Conservation (phyloP, 2,888 invertebrate genomes). For the Melieria crassipennis region DNA sequence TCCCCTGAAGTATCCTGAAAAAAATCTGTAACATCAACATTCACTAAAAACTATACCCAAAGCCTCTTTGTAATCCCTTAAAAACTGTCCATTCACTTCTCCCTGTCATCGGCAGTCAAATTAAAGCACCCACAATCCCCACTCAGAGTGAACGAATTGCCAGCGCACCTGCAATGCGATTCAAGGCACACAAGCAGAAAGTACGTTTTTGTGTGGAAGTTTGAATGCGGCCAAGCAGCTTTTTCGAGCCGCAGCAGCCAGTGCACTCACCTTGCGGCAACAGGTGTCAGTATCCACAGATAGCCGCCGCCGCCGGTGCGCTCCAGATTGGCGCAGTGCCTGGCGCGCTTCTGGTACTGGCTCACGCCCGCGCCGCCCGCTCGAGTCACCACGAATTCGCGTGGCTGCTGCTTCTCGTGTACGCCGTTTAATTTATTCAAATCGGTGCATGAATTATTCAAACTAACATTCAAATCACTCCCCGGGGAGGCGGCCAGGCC, state of each 20-base stretch:
- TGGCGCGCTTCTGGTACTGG: slow-evolving; percentile 30
- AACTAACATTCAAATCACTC: slow-evolving; percentile 54
- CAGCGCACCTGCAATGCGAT: too few species aligned
- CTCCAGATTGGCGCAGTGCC: slow-evolving; percentile 24
- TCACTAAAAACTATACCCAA: too few species aligned
- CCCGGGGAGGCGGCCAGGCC: slow-evolving; percentile 42
- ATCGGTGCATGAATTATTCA: slow-evolving; percentile 49
- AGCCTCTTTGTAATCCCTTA: too few species aligned
- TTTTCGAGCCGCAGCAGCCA: background rate
- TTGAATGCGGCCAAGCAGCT: too few species aligned
- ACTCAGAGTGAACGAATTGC: too few species aligned
- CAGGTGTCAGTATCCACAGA: slow-evolving; percentile 66
- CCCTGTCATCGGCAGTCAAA: too few species aligned
- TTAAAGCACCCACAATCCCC: too few species aligned
- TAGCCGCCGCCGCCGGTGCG: slow-evolving; percentile 51
- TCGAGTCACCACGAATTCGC: slow-evolving; percentile 22
- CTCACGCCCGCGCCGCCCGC: slow-evolving; percentile 18
- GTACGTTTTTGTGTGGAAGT: too few species aligned
- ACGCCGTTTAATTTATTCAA: slow-evolving; percentile 49
- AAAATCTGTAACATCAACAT: too few species aligned
- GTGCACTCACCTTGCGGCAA: slow-evolving; percentile 63
- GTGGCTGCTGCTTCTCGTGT: slow-evolving; percentile 39
- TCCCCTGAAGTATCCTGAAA: too few species aligned
- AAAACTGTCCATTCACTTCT: too few species aligned
- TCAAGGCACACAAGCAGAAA: too few species aligned